These are phyloP conservation scores for Tridacna gigas DNA, from an alignment of 2,888 invertebrate genomes.

Conservation along the genomic window DNA sequence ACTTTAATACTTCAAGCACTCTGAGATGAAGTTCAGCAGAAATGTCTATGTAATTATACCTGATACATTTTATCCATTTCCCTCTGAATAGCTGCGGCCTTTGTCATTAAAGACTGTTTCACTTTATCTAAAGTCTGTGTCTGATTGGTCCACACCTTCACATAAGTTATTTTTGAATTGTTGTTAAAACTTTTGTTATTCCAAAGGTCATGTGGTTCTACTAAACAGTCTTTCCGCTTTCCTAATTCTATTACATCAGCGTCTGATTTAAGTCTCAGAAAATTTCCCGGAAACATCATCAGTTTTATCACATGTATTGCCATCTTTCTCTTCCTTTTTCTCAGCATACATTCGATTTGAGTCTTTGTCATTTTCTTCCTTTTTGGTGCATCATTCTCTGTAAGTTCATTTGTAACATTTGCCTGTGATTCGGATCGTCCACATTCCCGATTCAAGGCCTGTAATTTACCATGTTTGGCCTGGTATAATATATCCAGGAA, in stretches of 20 bases:
- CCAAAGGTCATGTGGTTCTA: constrained; percentile 14
- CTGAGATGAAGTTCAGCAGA: background rate
- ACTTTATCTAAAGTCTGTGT: constrained; percentile 22
- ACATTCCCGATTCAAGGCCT: constrained; percentile 29
- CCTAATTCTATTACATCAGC: constrained; percentile 4
- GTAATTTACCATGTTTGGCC: constrained; percentile 32
- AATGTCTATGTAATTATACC: constrained; percentile 6
- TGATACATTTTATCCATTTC: constrained; percentile 25
- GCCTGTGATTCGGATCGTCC: constrained; percentile 29
- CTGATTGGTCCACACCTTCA: constrained; percentile 39
- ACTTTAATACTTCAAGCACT: too few species aligned
- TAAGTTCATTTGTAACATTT: background rate
- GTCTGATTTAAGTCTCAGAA: constrained; percentile 7
- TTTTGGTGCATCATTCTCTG: background rate
- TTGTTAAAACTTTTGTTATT: constrained; percentile 36
- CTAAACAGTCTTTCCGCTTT: constrained; percentile 15
- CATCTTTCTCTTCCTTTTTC: constrained; percentile 38
- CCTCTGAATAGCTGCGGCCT: constrained; percentile 22
- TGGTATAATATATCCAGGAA: constrained; percentile 36
- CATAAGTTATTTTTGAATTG: constrained; percentile 28
- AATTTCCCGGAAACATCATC: constrained; percentile 50
- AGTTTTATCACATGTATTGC: constrained; percentile 19
- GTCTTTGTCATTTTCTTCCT: constrained; percentile 43
- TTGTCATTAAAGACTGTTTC: constrained; percentile 3
- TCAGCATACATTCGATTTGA: constrained; percentile 39